phyloP scores from a whole-genome alignment of 1,140 invertebrate species.

The Diorhabda elongata region DNA sequence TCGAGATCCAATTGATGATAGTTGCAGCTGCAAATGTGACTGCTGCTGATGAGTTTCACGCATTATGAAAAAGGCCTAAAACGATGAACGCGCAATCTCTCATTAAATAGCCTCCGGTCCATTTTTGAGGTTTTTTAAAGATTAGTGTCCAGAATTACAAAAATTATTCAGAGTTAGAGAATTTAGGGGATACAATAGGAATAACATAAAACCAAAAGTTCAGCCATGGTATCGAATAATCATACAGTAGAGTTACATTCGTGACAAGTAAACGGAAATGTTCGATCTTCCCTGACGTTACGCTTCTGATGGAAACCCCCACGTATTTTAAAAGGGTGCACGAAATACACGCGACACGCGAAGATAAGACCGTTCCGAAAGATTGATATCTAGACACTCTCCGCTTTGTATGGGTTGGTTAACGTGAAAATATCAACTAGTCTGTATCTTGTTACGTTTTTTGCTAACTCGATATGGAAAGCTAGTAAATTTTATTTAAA shows the following conservation, averaged over 20 bases:
- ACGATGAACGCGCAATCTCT: no score
- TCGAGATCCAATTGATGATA: no score
- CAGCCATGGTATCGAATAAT: not conserved
- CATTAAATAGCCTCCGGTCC: no score
- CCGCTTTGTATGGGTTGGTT: conserved; percentile 2
- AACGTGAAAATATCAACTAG: no score
- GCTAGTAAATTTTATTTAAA: not conserved
- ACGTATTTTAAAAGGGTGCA: conserved; percentile 7
- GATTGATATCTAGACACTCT: conserved; percentile 14
- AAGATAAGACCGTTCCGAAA: conserved; percentile 10
- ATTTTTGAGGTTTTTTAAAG: no score
- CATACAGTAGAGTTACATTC: not conserved
- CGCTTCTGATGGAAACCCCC: conserved; percentile 1
- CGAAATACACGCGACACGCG: conserved; percentile 11
- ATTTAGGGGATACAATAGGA: no score
- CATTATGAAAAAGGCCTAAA: no score
- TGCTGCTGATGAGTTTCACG: no score
- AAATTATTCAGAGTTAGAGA: no score
- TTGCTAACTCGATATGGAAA: not conserved
- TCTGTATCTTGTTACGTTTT: not conserved
- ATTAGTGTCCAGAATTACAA: no score
- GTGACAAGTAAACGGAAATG: not conserved
- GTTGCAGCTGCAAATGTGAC: no score
- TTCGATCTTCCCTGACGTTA: conserved; percentile 3
- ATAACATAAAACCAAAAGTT: no score